These are phyloP conservation scores for Cyanoderma ruficeps DNA, from an alignment of 2,113 vertebrate genomes.

Conservation along the genomic window DNA sequence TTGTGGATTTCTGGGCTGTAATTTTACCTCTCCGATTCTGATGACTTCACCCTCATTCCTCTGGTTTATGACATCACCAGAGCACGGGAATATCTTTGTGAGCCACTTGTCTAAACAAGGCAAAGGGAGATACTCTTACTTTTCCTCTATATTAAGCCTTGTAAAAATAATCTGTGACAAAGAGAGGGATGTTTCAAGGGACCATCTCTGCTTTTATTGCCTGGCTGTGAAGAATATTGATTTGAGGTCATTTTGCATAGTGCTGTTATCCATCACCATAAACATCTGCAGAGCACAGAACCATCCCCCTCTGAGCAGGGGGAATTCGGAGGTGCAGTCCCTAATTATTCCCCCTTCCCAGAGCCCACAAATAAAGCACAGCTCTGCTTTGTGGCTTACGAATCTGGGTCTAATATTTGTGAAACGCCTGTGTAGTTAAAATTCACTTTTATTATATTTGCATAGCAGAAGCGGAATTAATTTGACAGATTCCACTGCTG, in stretches of 20 bases:
- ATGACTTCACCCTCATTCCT: background rate
- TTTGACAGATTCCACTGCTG: background rate
- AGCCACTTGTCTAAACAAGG: background rate
- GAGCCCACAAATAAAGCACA: background rate
- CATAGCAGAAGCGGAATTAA: background rate
- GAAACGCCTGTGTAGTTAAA: background rate
- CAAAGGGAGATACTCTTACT: background rate
- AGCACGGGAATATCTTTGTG: background rate
- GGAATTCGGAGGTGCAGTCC: background rate
- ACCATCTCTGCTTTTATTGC: background rate
- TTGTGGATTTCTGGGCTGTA: slow-evolving; percentile 4
- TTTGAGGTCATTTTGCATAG: background rate
- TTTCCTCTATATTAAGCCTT: background rate
- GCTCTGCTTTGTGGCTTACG: background rate
- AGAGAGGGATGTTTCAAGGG: background rate
- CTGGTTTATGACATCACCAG: background rate
- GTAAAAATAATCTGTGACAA: background rate
- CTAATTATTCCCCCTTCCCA: background rate
- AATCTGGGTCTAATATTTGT: background rate
- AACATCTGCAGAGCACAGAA: background rate
- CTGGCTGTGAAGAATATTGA: background rate
- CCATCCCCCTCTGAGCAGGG: background rate
- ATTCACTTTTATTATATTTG: background rate
- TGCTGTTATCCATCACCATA: background rate
- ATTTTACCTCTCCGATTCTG: slow-evolving; percentile 14